Evolutionary conservation across 2,888 invertebrate species (phyloP).

Genomic region (Diloba caeruleocephala): DNA sequence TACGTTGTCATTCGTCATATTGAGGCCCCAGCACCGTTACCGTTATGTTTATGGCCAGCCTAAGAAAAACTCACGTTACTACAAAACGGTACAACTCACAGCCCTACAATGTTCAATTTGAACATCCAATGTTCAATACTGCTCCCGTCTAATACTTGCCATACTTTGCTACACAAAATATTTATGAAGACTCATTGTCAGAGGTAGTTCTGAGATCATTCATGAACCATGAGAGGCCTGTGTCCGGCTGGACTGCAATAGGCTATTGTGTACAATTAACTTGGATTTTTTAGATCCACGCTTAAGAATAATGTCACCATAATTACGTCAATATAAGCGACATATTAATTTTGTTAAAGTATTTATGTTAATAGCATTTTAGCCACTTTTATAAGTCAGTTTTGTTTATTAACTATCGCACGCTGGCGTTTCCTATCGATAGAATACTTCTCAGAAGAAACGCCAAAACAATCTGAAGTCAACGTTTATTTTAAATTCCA

Average conservation of each 20-base stretch:
- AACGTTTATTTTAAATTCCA: too few relatives aligned
- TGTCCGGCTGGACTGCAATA: neutral
- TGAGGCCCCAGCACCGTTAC: too few relatives aligned
- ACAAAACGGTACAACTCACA: slow-evolving; percentile 27
- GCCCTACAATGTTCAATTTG: slow-evolving; percentile 22
- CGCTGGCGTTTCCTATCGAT: too few relatives aligned
- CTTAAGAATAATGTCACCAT: slow-evolving; percentile 7
- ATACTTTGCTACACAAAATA: slow-evolving; percentile 39
- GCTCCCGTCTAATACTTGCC: slow-evolving; percentile 51
- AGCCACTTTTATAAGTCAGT: too few relatives aligned
- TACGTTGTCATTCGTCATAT: too few relatives aligned
- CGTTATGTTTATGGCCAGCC: neutral
- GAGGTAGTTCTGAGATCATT: slow-evolving; percentile 47
- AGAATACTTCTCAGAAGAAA: too few relatives aligned
- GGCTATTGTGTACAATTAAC: slow-evolving; percentile 1
- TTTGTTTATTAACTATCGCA: too few relatives aligned
- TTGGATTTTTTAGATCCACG: slow-evolving; percentile 11
- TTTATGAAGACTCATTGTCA: neutral
- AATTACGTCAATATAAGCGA: slow-evolving; percentile 11
- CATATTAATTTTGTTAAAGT: too few relatives aligned
- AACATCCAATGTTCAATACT: slow-evolving; percentile 50
- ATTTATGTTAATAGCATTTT: too few relatives aligned
- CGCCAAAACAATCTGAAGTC: too few relatives aligned
- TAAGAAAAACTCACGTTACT: slow-evolving; percentile 3
- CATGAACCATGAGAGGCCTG: neutral